Percentiles rank a stretch among this genome's conserved stretches.
Conservation (phyloP, 2,113 vertebrate genomes). For the Forbesichthys papilliferus region DNA sequence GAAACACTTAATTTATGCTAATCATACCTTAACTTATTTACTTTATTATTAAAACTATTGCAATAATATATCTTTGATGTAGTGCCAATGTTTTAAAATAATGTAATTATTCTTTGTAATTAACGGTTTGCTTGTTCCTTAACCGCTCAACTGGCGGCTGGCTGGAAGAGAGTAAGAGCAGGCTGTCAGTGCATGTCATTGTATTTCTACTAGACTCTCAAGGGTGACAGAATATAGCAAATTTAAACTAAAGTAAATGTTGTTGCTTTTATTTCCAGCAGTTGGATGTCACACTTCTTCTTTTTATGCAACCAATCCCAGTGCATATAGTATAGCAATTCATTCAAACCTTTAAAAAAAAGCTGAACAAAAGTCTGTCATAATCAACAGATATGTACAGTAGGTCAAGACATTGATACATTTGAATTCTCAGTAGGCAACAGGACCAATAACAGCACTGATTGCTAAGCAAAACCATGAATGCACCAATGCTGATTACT, state of each 20-base stretch:
- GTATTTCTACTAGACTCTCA: not conserved
- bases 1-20: too few species aligned
- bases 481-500: not conserved
- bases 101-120: not conserved
- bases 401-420: not conserved
- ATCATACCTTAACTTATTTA: too few species aligned
- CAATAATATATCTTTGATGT: not conserved
- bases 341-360: not conserved
- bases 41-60: not conserved
- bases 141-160: constrained; percentile 3
- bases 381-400: not conserved
- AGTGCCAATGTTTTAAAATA: not conserved
- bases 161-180: not conserved
- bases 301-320: not conserved
- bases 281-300: not conserved
- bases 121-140: constrained; percentile 1
- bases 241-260: not conserved
- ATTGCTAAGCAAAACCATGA: not conserved
- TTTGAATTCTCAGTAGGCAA: not conserved
- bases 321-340: not conserved
- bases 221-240: not conserved
- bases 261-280: not conserved
- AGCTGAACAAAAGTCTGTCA: not conserved
- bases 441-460: not conserved
- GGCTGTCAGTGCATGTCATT: not conserved